Conservation (phyloP, 2,888 invertebrate species). For the Pandemis cinnamomeana region DNA sequence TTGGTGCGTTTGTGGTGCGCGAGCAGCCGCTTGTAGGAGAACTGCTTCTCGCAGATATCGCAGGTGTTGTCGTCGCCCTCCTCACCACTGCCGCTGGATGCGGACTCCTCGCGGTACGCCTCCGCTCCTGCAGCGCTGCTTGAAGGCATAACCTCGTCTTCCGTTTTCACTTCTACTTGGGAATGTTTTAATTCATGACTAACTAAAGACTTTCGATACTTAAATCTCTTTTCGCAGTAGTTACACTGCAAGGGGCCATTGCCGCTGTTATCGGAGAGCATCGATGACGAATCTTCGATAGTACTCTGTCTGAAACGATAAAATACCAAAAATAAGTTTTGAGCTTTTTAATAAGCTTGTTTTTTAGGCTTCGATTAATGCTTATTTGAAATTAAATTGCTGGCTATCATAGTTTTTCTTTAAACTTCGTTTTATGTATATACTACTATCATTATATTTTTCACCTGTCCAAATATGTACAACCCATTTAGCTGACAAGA, state of each 20-base stretch:
- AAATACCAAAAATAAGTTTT: neutral
- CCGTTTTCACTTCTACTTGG: constrained; percentile 46
- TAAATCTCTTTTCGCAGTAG: constrained; percentile 72
- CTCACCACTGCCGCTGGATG: constrained; percentile 67
- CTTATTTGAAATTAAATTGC: too few relatives aligned
- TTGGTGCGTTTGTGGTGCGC: constrained; percentile 76
- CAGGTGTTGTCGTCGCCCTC: constrained; percentile 76
- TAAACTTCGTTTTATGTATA: too few relatives aligned
- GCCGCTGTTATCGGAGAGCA: constrained; percentile 59
- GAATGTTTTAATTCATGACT: constrained; percentile 60
- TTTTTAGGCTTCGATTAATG: too few relatives aligned
- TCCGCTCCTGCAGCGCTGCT: neutral
- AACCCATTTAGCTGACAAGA: too few relatives aligned
- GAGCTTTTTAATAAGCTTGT: too few relatives aligned
- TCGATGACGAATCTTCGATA: constrained; percentile 61
- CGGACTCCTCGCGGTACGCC: constrained; percentile 60
- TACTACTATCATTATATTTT: too few relatives aligned
- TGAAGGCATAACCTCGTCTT: neutral
- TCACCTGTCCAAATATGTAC: too few relatives aligned
- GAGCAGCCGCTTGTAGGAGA: constrained; percentile 74
- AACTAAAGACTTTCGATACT: constrained; percentile 68
- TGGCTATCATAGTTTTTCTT: too few relatives aligned
- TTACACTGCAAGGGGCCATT: constrained; percentile 60
- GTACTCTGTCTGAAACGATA: constrained; percentile 62
- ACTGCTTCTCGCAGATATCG: constrained; percentile 79